Conservation (phyloP, 2,113 vertebrate genomes). For the Nansenia antarctica region DNA sequence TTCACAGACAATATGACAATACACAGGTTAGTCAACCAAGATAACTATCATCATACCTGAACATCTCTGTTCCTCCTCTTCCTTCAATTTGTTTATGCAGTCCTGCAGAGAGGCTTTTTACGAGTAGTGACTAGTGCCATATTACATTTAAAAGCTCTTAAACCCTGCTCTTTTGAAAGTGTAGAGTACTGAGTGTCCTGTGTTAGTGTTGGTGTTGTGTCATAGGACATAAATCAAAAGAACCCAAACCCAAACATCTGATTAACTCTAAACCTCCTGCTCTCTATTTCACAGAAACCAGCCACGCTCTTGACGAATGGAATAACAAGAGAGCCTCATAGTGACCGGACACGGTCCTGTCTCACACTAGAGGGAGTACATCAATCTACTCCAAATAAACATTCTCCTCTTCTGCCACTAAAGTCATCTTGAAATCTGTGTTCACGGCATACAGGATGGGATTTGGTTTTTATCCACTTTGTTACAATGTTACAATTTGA, state of each 20-base stretch:
- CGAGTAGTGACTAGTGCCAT: neutral
- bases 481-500: conserved; percentile 31
- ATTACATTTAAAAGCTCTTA: neutral
- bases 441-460: conserved; percentile 2
- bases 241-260: conserved; percentile 61
- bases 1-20: neutral
- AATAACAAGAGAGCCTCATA: conserved; percentile 61
- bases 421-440: conserved; percentile 37
- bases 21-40: neutral
- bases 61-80: neutral
- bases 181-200: neutral
- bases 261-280: conserved; percentile 53
- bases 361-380: conserved; percentile 60
- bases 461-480: conserved; percentile 28
- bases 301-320: conserved; percentile 54
- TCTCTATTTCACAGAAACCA: conserved; percentile 42
- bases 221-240: conserved; percentile 60
- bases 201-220: conserved; percentile 13
- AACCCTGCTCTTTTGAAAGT: neutral
- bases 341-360: conserved; percentile 44
- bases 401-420: conserved; percentile 37
- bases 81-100: neutral
- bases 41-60: neutral
- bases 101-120: neutral
- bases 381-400: conserved; percentile 63